Conservation (phyloP, 2,797 vertebrate genomes). For the Falco columbarius region DNA sequence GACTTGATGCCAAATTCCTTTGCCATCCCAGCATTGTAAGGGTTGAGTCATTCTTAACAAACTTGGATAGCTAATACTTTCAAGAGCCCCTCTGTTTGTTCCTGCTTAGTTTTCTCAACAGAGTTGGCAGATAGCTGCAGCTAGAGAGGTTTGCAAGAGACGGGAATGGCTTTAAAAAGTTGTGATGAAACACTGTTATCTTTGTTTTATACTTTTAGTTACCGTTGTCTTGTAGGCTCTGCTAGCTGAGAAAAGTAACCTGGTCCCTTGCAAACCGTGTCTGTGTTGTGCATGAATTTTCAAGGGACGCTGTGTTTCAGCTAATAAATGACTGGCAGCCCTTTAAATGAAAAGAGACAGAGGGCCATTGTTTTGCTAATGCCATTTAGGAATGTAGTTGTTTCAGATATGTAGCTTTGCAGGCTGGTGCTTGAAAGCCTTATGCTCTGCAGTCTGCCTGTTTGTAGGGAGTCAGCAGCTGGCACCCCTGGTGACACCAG, state of each 20-base stretch:
- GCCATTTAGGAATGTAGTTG: not conserved
- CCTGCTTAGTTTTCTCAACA: not conserved
- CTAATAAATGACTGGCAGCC: constrained; percentile 21
- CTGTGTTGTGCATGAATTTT: not conserved
- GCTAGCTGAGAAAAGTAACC: not conserved
- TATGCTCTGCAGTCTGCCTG: not conserved
- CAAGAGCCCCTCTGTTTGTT: constrained; percentile 39
- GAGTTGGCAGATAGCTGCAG: constrained; percentile 21
- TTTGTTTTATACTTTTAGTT: constrained; percentile 31
- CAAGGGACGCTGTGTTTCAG: constrained; percentile 22
- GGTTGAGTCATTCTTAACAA: constrained; percentile 13
- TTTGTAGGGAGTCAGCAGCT: not conserved
- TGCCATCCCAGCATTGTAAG: not conserved
- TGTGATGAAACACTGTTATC: constrained; percentile 32
- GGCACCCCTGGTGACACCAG: not conserved
- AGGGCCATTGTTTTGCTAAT: constrained; percentile 35
- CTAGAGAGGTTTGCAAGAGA: not conserved
- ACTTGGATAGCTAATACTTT: not conserved
- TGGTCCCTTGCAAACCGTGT: not conserved
- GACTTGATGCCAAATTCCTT: not conserved
- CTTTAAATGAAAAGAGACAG: constrained; percentile 22
- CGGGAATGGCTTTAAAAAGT: not conserved
- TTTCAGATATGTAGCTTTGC: not conserved
- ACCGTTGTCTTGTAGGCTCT: not conserved
- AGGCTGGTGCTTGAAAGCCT: not conserved